Evolutionary conservation across 2,113 vertebrate species (phyloP).

Genomic region (Cebidichthys violaceus): DNA sequence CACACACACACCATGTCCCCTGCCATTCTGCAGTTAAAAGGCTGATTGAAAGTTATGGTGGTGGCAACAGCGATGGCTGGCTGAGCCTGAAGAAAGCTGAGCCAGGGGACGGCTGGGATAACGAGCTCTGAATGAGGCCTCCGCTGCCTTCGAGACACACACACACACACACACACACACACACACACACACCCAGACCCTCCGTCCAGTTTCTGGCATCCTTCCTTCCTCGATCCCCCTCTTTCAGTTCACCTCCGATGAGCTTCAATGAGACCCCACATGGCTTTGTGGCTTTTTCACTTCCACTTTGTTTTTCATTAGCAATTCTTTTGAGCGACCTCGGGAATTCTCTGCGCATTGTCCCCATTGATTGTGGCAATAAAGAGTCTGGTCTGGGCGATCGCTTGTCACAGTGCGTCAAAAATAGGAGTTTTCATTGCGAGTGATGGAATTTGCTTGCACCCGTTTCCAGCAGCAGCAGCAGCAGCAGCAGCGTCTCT

Average conservation of each 20-base stretch:
- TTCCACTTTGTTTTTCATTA: constrained; percentile 77
- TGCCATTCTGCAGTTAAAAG: constrained; percentile 86
- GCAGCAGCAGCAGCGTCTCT: no score
- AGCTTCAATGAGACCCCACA: constrained; percentile 75
- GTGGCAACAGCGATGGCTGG: constrained; percentile 88
- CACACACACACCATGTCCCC: constrained; percentile 42
- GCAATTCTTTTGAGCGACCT: constrained; percentile 67
- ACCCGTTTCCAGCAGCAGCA: constrained; percentile 43
- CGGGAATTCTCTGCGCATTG: constrained; percentile 61
- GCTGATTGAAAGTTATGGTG: constrained; percentile 88
- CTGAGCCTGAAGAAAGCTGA: constrained; percentile 85
- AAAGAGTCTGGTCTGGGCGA: constrained; percentile 49
- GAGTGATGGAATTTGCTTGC: constrained; percentile 43
- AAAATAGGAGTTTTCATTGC: constrained; percentile 50
- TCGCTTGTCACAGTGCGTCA: constrained; percentile 47
- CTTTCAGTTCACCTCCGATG: constrained; percentile 70
- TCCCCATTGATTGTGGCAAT: constrained; percentile 59
- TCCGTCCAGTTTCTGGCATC: constrained; percentile 56
- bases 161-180: constrained; percentile 39
- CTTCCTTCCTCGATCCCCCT: not conserved
- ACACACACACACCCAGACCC: constrained; percentile 36
- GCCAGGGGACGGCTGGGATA: constrained; percentile 74
- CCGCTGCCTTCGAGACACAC: constrained; percentile 41
- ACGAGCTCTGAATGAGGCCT: constrained; percentile 77
- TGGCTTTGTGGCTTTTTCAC: constrained; percentile 73